Percentiles rank a stretch among this genome's conserved stretches.
These are phyloP conservation scores for Cremastinae sp. DNA, from an alignment of 2,888 invertebrate genomes.

Conservation along the genomic window DNA sequence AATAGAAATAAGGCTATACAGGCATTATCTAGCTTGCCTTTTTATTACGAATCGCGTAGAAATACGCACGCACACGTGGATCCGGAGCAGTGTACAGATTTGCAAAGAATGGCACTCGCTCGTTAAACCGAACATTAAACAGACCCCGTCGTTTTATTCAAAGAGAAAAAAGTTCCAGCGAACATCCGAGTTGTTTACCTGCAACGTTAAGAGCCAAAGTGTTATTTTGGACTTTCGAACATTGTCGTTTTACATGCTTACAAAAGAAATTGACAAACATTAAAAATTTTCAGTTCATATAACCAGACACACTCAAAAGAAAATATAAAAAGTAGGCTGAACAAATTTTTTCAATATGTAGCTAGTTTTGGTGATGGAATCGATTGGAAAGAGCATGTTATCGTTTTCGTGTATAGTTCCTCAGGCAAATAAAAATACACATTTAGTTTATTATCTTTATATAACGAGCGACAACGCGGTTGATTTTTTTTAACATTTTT, in stretches of 20 bases:
- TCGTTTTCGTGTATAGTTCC: too few relatives aligned
- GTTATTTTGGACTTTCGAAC: conserved; percentile 3
- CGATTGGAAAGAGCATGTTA: too few relatives aligned
- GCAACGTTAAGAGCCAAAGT: conserved; percentile 26
- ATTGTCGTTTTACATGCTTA: not conserved
- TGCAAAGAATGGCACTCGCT: conserved; percentile 42
- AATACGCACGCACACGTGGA: conserved; percentile 10
- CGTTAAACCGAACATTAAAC: conserved; percentile 56
- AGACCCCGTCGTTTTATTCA: conserved; percentile 40
- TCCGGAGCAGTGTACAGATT: conserved; percentile 3
- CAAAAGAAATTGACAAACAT: not conserved
- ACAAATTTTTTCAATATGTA: too few relatives aligned
- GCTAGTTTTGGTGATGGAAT: too few relatives aligned
- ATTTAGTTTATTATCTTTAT: too few relatives aligned
- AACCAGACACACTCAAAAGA: too few relatives aligned
- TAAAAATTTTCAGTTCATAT: too few relatives aligned
- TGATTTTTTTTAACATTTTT: too few relatives aligned
- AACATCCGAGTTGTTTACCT: conserved; percentile 9
- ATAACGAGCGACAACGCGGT: too few relatives aligned
- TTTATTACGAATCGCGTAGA: conserved; percentile 29
- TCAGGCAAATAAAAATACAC: too few relatives aligned
- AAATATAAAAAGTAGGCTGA: too few relatives aligned
- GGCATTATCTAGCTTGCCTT: conserved; percentile 20
- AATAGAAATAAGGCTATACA: conserved; percentile 19
- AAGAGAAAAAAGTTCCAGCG: conserved; percentile 22